These are phyloP conservation scores for Leucophenga montana DNA, from an alignment of 2,888 invertebrate genomes.

Conservation along the genomic window DNA sequence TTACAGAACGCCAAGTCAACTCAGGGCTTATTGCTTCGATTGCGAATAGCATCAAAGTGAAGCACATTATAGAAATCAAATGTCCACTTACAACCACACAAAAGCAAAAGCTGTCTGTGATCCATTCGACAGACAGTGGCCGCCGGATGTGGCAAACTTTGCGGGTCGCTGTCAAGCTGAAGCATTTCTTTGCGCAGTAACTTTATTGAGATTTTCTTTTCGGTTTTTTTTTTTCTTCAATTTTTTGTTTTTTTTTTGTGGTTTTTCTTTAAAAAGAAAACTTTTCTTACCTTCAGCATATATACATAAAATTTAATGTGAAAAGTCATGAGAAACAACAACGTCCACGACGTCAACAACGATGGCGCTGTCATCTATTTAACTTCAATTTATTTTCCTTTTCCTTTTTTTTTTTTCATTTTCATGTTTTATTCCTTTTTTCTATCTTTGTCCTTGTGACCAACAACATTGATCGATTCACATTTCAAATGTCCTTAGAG, in stretches of 20 bases:
- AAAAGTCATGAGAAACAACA: background rate
- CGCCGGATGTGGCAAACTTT: constrained; percentile 65
- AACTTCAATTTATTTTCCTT: constrained; percentile 57
- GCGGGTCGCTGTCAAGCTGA: constrained; percentile 41
- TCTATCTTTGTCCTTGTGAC: background rate
- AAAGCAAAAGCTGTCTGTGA: background rate
- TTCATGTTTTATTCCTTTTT: background rate
- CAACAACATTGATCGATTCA: constrained; percentile 15
- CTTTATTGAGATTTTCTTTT: constrained; percentile 12
- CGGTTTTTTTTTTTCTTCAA: background rate
- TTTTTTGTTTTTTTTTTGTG: constrained; percentile 14
- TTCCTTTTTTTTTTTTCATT: constrained; percentile 26
- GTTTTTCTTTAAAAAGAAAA: constrained; percentile 19
- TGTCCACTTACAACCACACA: background rate
- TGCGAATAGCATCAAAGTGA: background rate
- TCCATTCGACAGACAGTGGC: constrained; percentile 42
- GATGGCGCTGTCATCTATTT: constrained; percentile 49
- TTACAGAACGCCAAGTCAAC: constrained; percentile 2
- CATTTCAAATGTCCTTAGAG: constrained; percentile 12
- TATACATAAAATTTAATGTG: constrained; percentile 55
- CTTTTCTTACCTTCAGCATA: constrained; percentile 12
- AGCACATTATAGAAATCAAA: background rate
- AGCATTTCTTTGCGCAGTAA: background rate
- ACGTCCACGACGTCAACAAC: constrained; percentile 45
- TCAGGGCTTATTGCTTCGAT: too few relatives aligned